Conservation (phyloP, 2,113 vertebrate genomes). For the Psittacus erithacus region DNA sequence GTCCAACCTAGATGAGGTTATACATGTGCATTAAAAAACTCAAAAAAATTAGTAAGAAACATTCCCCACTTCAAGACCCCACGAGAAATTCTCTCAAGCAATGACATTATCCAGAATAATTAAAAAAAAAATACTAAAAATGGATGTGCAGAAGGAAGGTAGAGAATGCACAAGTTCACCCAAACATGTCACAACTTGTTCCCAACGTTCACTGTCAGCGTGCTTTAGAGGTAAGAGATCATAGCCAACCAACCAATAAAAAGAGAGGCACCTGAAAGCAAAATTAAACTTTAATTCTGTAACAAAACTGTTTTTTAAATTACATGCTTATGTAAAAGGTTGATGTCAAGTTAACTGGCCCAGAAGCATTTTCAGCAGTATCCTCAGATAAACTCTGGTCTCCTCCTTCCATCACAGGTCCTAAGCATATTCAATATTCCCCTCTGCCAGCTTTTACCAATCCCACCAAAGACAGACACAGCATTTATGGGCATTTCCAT, state of each 20-base stretch:
- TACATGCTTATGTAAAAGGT: background rate
- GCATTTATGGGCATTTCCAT: background rate
- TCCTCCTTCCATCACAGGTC: background rate
- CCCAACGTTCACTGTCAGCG: background rate
- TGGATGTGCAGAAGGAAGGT: constrained; percentile 10
- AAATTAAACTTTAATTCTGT: background rate
- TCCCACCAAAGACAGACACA: background rate
- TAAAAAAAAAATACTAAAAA: constrained; percentile 55
- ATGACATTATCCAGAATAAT: constrained; percentile 46
- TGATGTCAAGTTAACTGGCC: background rate
- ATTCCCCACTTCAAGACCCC: constrained; percentile 52
- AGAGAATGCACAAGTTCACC: background rate
- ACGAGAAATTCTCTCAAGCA: constrained; percentile 65
- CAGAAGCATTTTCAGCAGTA: background rate
- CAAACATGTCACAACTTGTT: constrained; percentile 34
- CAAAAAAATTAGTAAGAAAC: constrained; percentile 60
- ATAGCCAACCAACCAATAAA: background rate
- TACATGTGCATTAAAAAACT: constrained; percentile 55
- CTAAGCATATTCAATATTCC: background rate
- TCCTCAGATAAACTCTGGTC: background rate
- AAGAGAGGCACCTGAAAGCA: background rate
- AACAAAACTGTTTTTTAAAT: background rate
- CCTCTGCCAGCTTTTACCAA: background rate
- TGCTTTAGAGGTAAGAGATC: constrained; percentile 7
- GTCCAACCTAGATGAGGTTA: constrained; percentile 64